Conservation (phyloP, 2,797 vertebrate genomes). For the Melanotaenia pygmaea region DNA sequence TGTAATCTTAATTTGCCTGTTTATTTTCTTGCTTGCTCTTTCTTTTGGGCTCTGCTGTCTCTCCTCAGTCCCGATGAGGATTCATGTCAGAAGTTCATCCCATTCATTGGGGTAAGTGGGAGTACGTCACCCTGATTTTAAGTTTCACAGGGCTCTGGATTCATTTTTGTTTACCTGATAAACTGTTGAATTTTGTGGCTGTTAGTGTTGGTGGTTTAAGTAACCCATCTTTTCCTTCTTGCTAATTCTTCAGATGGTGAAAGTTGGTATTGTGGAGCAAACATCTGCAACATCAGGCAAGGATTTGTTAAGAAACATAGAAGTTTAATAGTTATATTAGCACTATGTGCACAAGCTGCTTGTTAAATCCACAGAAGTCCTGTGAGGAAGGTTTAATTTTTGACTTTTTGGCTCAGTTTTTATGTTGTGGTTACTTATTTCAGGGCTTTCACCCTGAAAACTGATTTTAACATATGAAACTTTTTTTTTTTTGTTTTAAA, state of each 20-base stretch:
- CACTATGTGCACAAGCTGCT: neutral
- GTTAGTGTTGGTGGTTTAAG: fast-evolving
- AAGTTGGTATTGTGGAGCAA: constrained; percentile 96
- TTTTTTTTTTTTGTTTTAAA: too few relatives aligned
- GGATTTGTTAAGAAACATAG: constrained; percentile 6
- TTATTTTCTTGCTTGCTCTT: constrained; percentile 12
- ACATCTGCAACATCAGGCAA: constrained; percentile 92
- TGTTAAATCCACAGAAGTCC: neutral
- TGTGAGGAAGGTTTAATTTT: neutral
- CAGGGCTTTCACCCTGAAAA: too few relatives aligned
- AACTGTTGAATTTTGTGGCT: neutral
- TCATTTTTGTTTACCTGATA: neutral
- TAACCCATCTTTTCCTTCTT: neutral
- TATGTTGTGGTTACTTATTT: neutral
- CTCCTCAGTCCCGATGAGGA: constrained; percentile 92
- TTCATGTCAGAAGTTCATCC: constrained; percentile 98
- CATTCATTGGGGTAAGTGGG: constrained; percentile 94
- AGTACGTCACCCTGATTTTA: neutral
- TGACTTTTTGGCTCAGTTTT: neutral
- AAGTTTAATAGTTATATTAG: neutral
- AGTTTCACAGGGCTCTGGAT: neutral
- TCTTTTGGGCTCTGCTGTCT: constrained; percentile 11
- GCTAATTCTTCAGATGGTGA: constrained; percentile 88
- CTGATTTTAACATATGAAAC: too few relatives aligned
- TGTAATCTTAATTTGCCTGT: neutral